These are phyloP conservation scores for Cygnus buccinator DNA, from an alignment of 2,113 vertebrate genomes.

Conservation along the genomic window DNA sequence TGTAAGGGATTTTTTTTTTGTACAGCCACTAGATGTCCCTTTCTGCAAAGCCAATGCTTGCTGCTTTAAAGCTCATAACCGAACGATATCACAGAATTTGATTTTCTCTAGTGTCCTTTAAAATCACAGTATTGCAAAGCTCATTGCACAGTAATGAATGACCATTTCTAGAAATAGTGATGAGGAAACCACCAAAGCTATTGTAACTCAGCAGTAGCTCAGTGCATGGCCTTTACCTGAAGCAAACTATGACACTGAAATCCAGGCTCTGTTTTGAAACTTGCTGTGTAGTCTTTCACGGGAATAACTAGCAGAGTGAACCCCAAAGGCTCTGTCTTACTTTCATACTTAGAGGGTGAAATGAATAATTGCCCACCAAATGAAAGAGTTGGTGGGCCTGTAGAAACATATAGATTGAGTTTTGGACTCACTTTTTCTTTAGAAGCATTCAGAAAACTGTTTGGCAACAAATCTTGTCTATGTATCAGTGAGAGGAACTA, in stretches of 20 bases:
- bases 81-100: conserved; percentile 24
- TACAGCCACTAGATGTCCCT: conserved; percentile 79
- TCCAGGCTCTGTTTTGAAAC: conserved; percentile 36
- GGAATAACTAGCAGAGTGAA: conserved; percentile 31
- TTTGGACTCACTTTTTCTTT: neutral
- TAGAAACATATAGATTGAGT: neutral
- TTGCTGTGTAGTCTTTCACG: conserved; percentile 20
- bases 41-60: conserved; percentile 72
- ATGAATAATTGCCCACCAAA: neutral
- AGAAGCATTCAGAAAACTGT: neutral
- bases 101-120: conserved; percentile 60
- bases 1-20: conserved; percentile 16
- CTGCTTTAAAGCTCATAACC: conserved; percentile 10
- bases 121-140: conserved; percentile 20
- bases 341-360: neutral
- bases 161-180: conserved; percentile 12
- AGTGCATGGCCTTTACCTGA: conserved; percentile 32
- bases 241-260: conserved; percentile 42
- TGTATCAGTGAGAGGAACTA: neutral
- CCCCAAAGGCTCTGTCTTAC: conserved; percentile 45
- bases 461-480: neutral
- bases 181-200: neutral
- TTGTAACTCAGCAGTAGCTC: conserved; percentile 33
- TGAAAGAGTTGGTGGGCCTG: neutral
- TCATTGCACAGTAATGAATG: conserved; percentile 50